Conservation (phyloP, 2,888 invertebrate species). For the Lutraria lutraria region DNA sequence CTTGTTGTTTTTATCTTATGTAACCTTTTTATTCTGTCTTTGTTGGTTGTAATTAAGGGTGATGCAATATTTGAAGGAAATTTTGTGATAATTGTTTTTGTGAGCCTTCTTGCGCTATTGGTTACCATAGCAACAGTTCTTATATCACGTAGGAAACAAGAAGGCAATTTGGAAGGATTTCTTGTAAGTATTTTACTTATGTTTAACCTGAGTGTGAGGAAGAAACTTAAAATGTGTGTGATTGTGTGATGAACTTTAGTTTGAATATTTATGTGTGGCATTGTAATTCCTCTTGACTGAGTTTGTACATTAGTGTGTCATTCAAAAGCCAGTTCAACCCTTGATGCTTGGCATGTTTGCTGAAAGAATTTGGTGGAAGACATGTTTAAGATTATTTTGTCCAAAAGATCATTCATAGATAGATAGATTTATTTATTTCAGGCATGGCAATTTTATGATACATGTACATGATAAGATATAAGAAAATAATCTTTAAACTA, state of each 20-base stretch:
- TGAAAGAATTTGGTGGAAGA: no score
- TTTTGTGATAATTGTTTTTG: slow-evolving; percentile 23
- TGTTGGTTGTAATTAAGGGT: slow-evolving; percentile 42
- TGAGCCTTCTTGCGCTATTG: slow-evolving; percentile 38
- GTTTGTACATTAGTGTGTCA: neutral
- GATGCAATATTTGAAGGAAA: slow-evolving; percentile 31
- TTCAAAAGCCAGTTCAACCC: neutral
- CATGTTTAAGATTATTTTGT: no score
- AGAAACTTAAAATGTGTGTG: no score
- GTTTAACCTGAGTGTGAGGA: neutral
- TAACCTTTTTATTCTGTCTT: slow-evolving; percentile 40
- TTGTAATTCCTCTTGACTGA: neutral
- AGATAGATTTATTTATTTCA: no score
- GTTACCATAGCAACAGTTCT: slow-evolving; percentile 55
- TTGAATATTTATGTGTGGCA: no score
- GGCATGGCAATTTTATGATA: no score
- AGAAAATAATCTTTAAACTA: no score
- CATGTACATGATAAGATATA: no score
- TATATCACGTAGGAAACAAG: slow-evolving; percentile 59
- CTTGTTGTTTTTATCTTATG: slow-evolving; percentile 49
- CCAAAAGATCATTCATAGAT: no score
- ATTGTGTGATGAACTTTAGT: no score
- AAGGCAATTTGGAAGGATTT: slow-evolving; percentile 53
- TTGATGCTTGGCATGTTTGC: no score
- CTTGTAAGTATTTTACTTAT: slow-evolving; percentile 47